Evolutionary conservation across 2,888 invertebrate species (phyloP), one percentile per base, ranked within the genome.

Genomic region (Polydesmus complanatus): DNA sequence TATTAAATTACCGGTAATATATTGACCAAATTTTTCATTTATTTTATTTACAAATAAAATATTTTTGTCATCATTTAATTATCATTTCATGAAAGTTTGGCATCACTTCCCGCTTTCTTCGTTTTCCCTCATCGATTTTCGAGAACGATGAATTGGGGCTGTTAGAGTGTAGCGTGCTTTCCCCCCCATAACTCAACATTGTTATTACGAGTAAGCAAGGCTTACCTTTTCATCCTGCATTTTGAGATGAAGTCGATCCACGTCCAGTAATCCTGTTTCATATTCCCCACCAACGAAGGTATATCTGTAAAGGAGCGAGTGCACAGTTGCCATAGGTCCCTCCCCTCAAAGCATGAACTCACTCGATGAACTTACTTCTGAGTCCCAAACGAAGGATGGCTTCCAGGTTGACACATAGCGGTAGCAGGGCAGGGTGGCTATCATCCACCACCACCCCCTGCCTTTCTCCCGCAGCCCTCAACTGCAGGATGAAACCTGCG

Each of bases 341-440:
- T n/a, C 5, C 5, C 37, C 14, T 37, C 37, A 37, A 37, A 37
- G 14, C 37, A n/a, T 14, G 73, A 69, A 67, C 74, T 75, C 65
- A 67, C 65, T 27, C 65, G 65, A 27, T 73, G 69, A 62, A 78
- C 73, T 27, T 72, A 73, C 56, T 72, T 68, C 53, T 75, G 67
- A 83, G 71, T 22, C 82, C 83, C 68, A 77, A 76, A 63, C 77
- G 75, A 62, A 83, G 78, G 62, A 83, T 79, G 67, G 72, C 76
- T 70, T 83, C 82, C 52, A 82, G 67, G 62, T 75, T 75, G 66
- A 74, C 74, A 68, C 81, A 81, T 63, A 82, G 76, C 8, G 71
- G 69, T 55, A 71, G 66, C 18, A 83, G 70, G 62, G 75, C 69
- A 48, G 72, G 70, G 69, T 79, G 76, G 18, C 73, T 71, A 67